Evolutionary conservation across 2,113 vertebrate genomes (phyloP).

Genomic region (Cavia aperea): DNA sequence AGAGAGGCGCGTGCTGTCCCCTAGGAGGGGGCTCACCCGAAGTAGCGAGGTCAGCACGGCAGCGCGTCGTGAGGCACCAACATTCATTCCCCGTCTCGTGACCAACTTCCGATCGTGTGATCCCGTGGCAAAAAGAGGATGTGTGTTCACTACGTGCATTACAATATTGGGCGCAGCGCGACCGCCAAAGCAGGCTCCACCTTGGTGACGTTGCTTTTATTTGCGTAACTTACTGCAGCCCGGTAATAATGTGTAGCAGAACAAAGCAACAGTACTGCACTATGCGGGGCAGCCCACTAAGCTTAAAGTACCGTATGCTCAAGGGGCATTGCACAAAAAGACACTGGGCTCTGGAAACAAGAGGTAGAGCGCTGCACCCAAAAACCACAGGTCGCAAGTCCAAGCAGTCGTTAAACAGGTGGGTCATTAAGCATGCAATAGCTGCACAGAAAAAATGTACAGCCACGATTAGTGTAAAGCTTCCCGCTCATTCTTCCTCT

Average conservation of each 20-base stretch:
- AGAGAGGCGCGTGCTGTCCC: neutral
- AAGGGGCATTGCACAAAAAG: neutral
- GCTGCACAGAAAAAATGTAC: neutral
- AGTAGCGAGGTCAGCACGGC: neutral
- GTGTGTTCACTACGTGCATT: rapidly evolving
- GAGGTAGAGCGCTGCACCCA: neutral
- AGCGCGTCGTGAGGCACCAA: neutral
- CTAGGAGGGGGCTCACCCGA: neutral
- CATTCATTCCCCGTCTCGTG: neutral
- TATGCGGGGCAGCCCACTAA: neutral
- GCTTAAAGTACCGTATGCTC: neutral
- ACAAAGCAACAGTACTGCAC: neutral
- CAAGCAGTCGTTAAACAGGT: neutral
- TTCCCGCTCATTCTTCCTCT: neutral
- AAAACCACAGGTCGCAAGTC: neutral
- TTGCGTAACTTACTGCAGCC: neutral
- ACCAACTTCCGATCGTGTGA: neutral
- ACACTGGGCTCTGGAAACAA: neutral
- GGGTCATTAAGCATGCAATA: neutral
- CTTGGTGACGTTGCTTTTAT: neutral
- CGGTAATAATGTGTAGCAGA: neutral
- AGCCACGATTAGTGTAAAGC: neutral
- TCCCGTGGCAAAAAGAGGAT: neutral
- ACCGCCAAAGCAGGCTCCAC: neutral
- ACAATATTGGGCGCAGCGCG: neutral